Percentiles rank a stretch among this genome's conserved stretches.
These are phyloP conservation scores for Balanococcus diminutus DNA, from an alignment of 2,888 invertebrate genomes.

Conservation along the genomic window DNA sequence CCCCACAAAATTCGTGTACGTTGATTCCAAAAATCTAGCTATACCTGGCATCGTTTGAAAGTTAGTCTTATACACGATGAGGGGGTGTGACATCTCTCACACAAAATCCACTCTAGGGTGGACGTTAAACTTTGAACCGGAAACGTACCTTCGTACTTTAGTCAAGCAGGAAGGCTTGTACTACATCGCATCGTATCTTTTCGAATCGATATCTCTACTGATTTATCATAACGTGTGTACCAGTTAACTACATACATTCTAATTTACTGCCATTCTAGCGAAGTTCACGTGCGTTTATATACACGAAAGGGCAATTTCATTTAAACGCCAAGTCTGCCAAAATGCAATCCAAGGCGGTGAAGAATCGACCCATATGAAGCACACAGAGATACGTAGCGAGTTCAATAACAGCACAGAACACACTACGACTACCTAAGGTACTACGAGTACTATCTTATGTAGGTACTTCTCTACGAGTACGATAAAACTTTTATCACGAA, in stretches of 20 bases:
- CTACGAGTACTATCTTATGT: no score
- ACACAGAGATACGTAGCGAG: background rate
- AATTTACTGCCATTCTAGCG: background rate
- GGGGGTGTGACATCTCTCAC: conserved; percentile 21
- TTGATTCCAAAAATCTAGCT: background rate
- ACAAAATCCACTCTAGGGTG: background rate
- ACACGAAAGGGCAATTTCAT: background rate
- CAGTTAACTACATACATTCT: background rate
- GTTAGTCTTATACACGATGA: background rate
- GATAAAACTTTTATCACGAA: conserved; percentile 8
- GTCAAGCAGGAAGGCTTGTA: background rate
- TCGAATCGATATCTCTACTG: background rate
- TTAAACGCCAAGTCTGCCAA: background rate
- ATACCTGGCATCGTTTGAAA: background rate
- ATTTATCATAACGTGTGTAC: background rate
- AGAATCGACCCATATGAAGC: background rate
- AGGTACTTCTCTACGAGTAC: no score
- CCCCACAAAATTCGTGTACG: background rate
- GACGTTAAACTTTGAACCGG: background rate
- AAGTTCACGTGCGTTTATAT: background rate
- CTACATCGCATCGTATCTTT: no score
- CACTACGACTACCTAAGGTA: background rate
- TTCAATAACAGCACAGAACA: background rate
- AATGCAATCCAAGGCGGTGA: background rate
- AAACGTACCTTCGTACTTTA: no score